Base-by-base conservation (phyloP, 64 coral and sea anemone genomes). In the Montipora sp. region DNA sequence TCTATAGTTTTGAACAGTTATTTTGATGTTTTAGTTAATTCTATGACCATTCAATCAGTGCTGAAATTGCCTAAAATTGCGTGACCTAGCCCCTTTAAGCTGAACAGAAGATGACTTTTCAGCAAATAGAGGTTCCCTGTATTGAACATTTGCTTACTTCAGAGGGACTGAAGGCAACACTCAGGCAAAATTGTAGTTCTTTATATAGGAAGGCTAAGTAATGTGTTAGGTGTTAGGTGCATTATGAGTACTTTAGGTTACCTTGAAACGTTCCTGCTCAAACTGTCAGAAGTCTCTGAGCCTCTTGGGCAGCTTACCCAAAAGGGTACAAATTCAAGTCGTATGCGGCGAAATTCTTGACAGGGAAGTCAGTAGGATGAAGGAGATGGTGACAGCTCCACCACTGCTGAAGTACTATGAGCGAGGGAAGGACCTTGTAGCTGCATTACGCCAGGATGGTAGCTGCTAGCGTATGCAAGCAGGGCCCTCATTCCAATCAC, bases 361-460 rank as follows among this genome's bases (percentile, higher is more conserved):
- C 8, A 89, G 77, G 63, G 75, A 48, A 10, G 51, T 89, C 27
- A 23, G 77, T 10, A 19, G 45, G 47, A 55, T 59, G 53, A 89
- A 89, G 75, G 19, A 12, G 16, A 66, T 89, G 9, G n/a, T 89
- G 12, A 89, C 73, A 15, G 59, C 45, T 27, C 51, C 87, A 20
- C 87, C 87, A 60, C 48, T 89, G 22, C 49, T 89, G 7, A 60
- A 77, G 75, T 78, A 89, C 43, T 89, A 60, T 58, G 21, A 50
- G 11, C 20, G 59, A 63, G 58, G 63, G n/a, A 78, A 78, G 49
- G 11, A 77, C 49, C 45, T 75, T 15, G 87, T 57, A 14, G 87
- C 87, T 11, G 21, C 20, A 19, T 14, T 89, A 24, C 75, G 68
- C 51, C 87, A 89, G 67, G 87, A 89, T 58, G 51, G 74, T n/a